Evolutionary conservation across 2,888 invertebrate species (phyloP).

Genomic region (Helleia helle): DNA sequence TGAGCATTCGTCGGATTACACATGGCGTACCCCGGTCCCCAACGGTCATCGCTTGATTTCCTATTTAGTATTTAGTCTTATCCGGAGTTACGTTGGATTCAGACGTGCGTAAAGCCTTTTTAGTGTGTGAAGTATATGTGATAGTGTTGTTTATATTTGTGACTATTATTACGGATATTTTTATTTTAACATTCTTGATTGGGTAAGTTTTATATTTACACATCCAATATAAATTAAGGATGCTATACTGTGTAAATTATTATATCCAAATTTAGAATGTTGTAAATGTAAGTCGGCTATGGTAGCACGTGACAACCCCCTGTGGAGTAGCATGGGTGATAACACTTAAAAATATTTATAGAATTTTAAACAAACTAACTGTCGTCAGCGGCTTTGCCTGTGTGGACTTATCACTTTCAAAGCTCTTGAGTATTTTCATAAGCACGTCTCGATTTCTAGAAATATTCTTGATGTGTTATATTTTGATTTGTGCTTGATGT

Average conservation of each 20-base stretch:
- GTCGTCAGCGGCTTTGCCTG: no score
- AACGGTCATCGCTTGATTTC: slow-evolving; percentile 31
- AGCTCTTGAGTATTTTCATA: no score
- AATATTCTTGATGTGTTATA: no score
- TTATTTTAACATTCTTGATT: neutral
- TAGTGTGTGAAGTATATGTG: neutral
- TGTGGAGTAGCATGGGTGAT: neutral
- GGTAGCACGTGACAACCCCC: neutral
- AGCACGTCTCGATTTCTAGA: no score
- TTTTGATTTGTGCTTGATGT: no score
- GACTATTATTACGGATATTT: neutral
- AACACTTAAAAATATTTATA: neutral
- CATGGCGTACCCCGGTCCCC: slow-evolving; percentile 19
- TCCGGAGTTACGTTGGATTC: slow-evolving; percentile 41
- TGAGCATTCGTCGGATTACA: slow-evolving; percentile 26
- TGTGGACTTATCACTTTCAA: no score
- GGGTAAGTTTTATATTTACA: neutral
- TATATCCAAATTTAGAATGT: no score
- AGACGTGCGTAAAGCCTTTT: slow-evolving; percentile 33
- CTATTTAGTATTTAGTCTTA: slow-evolving; percentile 50
- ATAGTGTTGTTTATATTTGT: neutral
- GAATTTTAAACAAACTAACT: neutral
- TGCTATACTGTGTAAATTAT: no score
- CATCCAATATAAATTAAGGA: no score
- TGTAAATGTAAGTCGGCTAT: no score